Evolutionary conservation across 1,140 invertebrate genomes (phyloP).

Genomic region (Orchestia grillus): DNA sequence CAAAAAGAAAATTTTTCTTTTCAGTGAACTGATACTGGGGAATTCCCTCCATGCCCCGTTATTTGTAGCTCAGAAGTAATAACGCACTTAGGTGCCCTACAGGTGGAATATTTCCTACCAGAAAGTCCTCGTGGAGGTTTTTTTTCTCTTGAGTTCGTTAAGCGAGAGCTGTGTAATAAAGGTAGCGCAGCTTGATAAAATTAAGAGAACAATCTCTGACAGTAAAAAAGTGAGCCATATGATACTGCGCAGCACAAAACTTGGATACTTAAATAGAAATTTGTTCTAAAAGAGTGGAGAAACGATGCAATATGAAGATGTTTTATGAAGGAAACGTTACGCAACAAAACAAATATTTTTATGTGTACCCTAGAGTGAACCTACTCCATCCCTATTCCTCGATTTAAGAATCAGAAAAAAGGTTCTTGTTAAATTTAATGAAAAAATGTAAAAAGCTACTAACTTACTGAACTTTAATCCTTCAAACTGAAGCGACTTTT

Average conservation of each 20-base stretch:
- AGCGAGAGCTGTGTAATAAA: neutral
- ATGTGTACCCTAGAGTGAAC: no score
- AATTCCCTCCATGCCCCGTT: neutral
- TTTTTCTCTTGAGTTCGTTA: neutral
- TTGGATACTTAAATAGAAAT: neutral
- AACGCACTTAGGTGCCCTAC: neutral
- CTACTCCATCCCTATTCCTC: no score
- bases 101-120: neutral
- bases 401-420: no score
- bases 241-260: neutral
- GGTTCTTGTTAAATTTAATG: no score
- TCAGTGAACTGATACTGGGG: neutral
- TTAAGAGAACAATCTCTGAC: neutral
- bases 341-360: no score
- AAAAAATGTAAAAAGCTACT: no score
- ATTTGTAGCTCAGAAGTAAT: neutral
- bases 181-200: neutral
- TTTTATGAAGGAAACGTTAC: no score
- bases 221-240: neutral
- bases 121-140: neutral
- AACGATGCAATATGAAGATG: no score
- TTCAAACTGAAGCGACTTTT: no score
- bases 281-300: no score
- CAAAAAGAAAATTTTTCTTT: neutral
- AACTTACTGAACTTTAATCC: no score